phyloP scores from a whole-genome alignment of 2,113 vertebrate genomes.

The Perca fluviatilis region DNA sequence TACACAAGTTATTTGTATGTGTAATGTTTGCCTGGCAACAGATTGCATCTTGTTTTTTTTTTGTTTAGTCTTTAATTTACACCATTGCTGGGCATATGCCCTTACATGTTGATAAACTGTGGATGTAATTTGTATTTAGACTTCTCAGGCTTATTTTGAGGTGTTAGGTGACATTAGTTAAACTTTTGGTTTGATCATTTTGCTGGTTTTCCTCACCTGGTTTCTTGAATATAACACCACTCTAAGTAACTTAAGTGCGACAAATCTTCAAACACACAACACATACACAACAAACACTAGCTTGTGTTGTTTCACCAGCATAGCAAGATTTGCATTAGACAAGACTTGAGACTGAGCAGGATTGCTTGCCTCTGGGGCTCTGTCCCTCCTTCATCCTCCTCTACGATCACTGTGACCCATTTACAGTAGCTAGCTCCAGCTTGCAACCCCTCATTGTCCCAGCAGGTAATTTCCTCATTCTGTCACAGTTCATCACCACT shows the following conservation, averaged over 20 bases:
- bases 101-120: no score
- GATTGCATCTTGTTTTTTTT: no score
- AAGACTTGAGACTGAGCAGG: conserved; percentile 19
- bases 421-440: conserved; percentile 27
- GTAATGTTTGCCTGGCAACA: conserved; percentile 11
- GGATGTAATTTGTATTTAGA: neutral
- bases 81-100: neutral
- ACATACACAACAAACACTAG: neutral
- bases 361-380: conserved; percentile 34
- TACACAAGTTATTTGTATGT: conserved; percentile 32
- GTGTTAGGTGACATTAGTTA: neutral
- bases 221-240: no score
- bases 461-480: conserved; percentile 66
- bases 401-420: conserved; percentile 42
- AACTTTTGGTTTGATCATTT: no score
- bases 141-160: neutral
- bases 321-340: neutral
- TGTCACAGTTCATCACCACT: conserved; percentile 53
- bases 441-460: conserved; percentile 9
- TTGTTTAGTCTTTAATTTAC: neutral
- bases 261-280: neutral
- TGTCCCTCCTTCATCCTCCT: conserved; percentile 16
- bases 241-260: neutral
- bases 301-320: neutral
- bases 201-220: no score